phyloP scores from a whole-genome alignment of 92 coral and sea anemone species.

The Plumapathes pennacea region DNA sequence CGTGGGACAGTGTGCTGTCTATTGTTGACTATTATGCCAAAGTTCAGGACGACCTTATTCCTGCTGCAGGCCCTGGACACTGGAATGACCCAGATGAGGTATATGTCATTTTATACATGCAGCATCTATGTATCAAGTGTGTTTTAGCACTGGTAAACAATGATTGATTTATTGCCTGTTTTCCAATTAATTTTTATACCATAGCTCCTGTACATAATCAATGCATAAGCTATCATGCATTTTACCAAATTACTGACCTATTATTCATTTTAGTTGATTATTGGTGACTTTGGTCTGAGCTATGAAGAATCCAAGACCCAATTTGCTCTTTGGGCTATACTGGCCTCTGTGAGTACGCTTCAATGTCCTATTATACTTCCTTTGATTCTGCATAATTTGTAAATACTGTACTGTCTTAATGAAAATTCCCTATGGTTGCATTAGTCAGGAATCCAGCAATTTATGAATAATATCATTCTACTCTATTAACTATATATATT shows the following conservation, averaged over 20 bases:
- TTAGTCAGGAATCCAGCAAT: too few relatives aligned
- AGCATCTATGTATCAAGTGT: not conserved
- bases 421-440: too few relatives aligned
- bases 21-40: slow-evolving; percentile 82
- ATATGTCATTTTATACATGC: not conserved
- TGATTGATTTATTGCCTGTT: too few relatives aligned
- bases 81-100: slow-evolving; percentile 99
- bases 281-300: slow-evolving; percentile 92
- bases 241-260: not conserved
- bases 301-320: slow-evolving; percentile 87
- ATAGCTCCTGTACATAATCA: not conserved
- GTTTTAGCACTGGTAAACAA: too few relatives aligned
- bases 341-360: slow-evolving; percentile 78
- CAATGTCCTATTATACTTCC: too few relatives aligned
- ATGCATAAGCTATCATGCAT: not conserved
- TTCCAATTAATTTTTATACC: too few relatives aligned
- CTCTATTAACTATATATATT: too few relatives aligned
- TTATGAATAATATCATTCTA: too few relatives aligned
- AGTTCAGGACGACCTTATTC: slow-evolving; percentile 70
- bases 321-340: slow-evolving; percentile 96
- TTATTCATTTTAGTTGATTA: slow-evolving; percentile 57
- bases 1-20: slow-evolving; percentile 68
- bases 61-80: slow-evolving; percentile 93
- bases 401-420: too few relatives aligned
- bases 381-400: too few relatives aligned